Evolutionary conservation across 2,113 vertebrate species (phyloP).

Genomic region (Prochilodus magdalenae): DNA sequence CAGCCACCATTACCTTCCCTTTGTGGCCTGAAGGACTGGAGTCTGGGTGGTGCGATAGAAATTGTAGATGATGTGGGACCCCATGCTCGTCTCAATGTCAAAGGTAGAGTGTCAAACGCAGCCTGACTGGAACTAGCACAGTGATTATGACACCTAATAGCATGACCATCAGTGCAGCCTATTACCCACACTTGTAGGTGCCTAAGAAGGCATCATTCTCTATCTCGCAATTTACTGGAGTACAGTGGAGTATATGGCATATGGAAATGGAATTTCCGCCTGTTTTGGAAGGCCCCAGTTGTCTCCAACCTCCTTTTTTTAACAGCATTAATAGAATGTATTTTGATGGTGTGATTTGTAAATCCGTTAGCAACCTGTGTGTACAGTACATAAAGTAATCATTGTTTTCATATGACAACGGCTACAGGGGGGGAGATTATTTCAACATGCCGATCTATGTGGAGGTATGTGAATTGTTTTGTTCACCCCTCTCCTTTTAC

Average conservation of each 20-base stretch:
- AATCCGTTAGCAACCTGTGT: too few relatives aligned
- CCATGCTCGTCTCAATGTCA: constrained; percentile 68
- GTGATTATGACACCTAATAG: constrained; percentile 83
- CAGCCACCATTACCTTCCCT: constrained; percentile 72
- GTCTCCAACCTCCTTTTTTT: too few relatives aligned
- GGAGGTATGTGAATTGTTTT: too few relatives aligned
- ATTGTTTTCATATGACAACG: too few relatives aligned
- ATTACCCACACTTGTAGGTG: constrained; percentile 10
- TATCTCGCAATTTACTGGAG: neutral
- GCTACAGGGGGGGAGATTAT: too few relatives aligned
- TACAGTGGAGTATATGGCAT: neutral
- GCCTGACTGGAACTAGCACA: constrained; percentile 70
- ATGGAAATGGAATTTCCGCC: too few relatives aligned
- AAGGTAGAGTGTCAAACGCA: constrained; percentile 51
- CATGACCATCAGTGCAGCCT: constrained; percentile 60
- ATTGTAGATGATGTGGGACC: constrained; percentile 70
- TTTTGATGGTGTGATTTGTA: too few relatives aligned
- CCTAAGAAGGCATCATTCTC: neutral
- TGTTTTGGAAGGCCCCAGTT: too few relatives aligned
- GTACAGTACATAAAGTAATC: too few relatives aligned
- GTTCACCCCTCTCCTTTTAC: too few relatives aligned
- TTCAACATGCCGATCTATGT: too few relatives aligned
- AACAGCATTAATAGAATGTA: too few relatives aligned
- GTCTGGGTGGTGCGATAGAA: constrained; percentile 65
- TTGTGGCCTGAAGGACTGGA: constrained; percentile 66